Percentiles rank a stretch among this genome's conserved stretches.
These are phyloP conservation scores for Myioborus miniatus DNA, from an alignment of 2,797 vertebrate species.

Conservation along the genomic window DNA sequence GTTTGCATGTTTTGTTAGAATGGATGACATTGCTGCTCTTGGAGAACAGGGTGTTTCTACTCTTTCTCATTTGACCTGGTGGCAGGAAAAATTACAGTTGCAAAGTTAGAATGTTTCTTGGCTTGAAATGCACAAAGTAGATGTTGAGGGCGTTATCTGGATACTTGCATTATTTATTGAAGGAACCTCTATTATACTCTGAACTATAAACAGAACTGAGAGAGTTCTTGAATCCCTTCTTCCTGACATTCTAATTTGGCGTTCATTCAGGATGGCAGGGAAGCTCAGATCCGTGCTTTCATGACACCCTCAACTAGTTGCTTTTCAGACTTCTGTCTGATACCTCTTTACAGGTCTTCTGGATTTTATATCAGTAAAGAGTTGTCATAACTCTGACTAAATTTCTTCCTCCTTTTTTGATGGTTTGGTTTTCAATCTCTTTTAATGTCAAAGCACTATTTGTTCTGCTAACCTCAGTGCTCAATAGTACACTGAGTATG, in stretches of 20 bases:
- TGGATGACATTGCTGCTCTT: not conserved
- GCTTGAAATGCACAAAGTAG: not conserved
- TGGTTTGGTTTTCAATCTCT: conserved; percentile 18
- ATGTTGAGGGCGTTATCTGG: not conserved
- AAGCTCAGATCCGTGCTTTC: not conserved
- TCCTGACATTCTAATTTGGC: not conserved
- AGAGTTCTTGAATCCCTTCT: not conserved
- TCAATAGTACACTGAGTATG: conserved; percentile 6
- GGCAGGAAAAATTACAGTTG: not conserved
- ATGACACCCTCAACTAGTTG: not conserved
- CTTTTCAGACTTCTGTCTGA: conserved; percentile 15
- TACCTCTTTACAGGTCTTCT: conserved; percentile 9
- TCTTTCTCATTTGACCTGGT: not conserved
- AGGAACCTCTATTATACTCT: not conserved
- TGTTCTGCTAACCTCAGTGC: conserved; percentile 19
- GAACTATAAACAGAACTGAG: not conserved
- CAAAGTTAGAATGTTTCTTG: not conserved
- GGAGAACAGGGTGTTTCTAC: not conserved
- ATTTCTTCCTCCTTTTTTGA: not conserved
- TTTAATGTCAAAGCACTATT: conserved; percentile 29
- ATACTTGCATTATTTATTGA: not conserved
- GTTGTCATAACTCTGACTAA: conserved; percentile 34
- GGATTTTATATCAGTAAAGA: not conserved
- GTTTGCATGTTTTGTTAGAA: not conserved
- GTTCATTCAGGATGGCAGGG: not conserved